These are phyloP conservation scores for Carabus problematicus DNA, from an alignment of 2,888 invertebrate species.

Conservation along the genomic window DNA sequence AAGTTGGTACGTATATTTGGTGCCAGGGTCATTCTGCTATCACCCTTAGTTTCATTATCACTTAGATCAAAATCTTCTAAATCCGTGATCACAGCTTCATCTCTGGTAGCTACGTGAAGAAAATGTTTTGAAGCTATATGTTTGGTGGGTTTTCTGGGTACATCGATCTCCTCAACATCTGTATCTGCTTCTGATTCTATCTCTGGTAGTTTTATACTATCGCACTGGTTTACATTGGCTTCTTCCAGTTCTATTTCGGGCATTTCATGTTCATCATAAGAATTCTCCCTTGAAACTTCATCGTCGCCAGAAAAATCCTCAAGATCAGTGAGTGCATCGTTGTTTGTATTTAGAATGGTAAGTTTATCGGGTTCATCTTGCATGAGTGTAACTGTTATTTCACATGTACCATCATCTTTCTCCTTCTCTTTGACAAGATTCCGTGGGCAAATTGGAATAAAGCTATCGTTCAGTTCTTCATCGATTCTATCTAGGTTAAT, in stretches of 20 bases:
- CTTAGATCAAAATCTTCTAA: conserved; percentile 59
- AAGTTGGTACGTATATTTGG: conserved; percentile 18
- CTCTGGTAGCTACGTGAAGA: conserved; percentile 33
- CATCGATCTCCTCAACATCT: conserved; percentile 60
- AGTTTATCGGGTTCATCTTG: conserved; percentile 39
- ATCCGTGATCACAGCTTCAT: conserved; percentile 52
- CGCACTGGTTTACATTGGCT: conserved; percentile 14
- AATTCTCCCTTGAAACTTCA: conserved; percentile 50
- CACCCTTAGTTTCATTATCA: conserved; percentile 51
- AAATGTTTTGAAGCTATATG: conserved; percentile 7
- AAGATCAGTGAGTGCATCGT: conserved; percentile 53
- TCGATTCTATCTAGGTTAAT: conserved; percentile 39
- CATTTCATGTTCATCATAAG: not conserved
- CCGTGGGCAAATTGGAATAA: conserved; percentile 39
- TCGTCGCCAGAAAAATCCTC: conserved; percentile 59
- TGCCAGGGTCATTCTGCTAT: conserved; percentile 44
- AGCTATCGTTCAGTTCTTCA: conserved; percentile 26
- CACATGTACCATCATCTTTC: conserved; percentile 24
- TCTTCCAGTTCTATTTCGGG: conserved; percentile 3
- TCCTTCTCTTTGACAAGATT: conserved; percentile 41
- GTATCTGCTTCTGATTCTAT: conserved; percentile 56
- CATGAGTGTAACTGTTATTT: conserved; percentile 42
- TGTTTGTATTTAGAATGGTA: conserved; percentile 34
- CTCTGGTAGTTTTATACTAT: conserved; percentile 26
- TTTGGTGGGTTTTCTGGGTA: conserved; percentile 24